Base-by-base conservation (phyloP, 2,797 vertebrate species). In the Esox masquinongy region DNA sequence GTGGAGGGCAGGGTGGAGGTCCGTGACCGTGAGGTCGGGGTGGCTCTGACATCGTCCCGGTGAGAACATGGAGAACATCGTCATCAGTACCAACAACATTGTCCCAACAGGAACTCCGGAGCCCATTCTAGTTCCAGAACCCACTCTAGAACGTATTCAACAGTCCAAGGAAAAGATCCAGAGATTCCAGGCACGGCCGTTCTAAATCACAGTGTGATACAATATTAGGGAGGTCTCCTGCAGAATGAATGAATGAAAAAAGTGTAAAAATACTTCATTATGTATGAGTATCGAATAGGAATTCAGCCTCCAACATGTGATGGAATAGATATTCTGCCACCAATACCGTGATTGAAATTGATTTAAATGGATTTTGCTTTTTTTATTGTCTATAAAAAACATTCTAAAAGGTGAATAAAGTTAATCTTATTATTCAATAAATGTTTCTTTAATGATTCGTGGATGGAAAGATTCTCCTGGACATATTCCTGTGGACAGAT, bases 11-110 rank as follows among this genome's bases (percentile, higher is more conserved):
- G 73, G 50, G 16, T 53, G 64, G 59, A 61, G 59, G 59, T 61
- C 59, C 3, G 59, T 11, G 59, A 26, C 22, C 4, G 24, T 7
- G 61, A 63, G 11, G 24, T 4, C 26, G 24, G 14, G 29, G 29
- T 8, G 63, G 0, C 24, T 22, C 4, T 67, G 59, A 78, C 84
- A 75, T 0, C 47, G 12, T 1, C 47, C 85, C 0, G 72, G 76
- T 3, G 5, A 0, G 1, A 69, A 31, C 0, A 73, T 68, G 26
- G 8, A 39, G 19, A 7, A 9, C 50, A 80, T 69, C 43, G 82
- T 9, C 49, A 80, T 64, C 49, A 85, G 66, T 11, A 43, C 0
- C 49, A 53, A 24, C 4, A 31, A 2, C 0, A 12, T 2, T 50
- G 74, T n/a, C 1, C 31, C 16, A 63, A n/a, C 12, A 9, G 24